Conservation (phyloP, 2,888 invertebrate genomes). For the Euzetes globulus region DNA sequence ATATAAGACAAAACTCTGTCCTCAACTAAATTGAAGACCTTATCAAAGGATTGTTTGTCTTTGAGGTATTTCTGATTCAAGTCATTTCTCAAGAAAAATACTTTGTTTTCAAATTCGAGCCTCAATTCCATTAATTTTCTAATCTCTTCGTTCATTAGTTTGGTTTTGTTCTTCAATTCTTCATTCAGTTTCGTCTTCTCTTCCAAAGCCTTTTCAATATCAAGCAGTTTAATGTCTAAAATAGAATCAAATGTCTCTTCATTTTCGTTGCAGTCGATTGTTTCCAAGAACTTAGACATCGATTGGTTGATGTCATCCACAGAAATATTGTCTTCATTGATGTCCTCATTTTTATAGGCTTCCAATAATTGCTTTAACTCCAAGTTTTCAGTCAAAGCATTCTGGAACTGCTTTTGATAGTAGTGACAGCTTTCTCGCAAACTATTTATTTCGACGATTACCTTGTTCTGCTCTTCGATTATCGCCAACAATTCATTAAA, state of each 20-base stretch:
- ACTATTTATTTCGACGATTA: neutral
- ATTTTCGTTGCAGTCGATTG: neutral
- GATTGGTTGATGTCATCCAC: conserved; percentile 9
- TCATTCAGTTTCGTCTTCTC: conserved; percentile 18
- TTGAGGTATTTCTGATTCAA: neutral
- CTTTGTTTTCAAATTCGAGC: neutral
- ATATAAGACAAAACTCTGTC: neutral
- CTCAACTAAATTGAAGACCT: neutral
- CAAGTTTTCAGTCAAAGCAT: neutral
- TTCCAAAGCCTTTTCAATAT: conserved; percentile 15
- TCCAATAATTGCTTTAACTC: neutral
- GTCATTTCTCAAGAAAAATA: neutral
- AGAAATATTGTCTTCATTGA: neutral
- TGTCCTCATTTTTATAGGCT: neutral
- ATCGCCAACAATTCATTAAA: neutral
- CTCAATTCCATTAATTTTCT: neutral
- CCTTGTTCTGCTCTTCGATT: neutral
- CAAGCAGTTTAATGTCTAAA: neutral
- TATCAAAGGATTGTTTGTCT: conserved; percentile 10
- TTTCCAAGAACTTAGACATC: conserved; percentile 2
- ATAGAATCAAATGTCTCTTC: neutral
- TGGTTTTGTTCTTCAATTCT: neutral
- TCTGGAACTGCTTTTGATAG: neutral
- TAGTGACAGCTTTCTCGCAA: neutral
- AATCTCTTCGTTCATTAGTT: conserved; percentile 22